Percentiles rank a stretch among this genome's conserved stretches.
Conservation (phyloP, 2,888 invertebrate genomes). For the Leptopterna dolabrata region DNA sequence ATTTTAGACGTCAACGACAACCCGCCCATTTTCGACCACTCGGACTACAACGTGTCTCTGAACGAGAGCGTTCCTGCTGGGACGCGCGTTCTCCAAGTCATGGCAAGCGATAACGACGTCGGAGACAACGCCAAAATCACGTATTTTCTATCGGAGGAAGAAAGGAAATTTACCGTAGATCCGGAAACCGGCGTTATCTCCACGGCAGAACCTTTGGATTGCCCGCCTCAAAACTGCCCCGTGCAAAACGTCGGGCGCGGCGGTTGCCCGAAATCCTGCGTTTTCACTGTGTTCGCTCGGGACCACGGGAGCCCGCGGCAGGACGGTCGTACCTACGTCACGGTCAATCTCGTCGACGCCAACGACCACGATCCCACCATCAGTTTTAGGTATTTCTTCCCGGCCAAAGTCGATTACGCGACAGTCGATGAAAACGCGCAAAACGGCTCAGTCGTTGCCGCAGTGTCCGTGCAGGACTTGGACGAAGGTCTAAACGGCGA, state of each 20-base stretch:
- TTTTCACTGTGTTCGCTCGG: conserved; percentile 91
- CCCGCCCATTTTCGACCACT: conserved; percentile 93
- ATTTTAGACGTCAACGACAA: conserved; percentile 94
- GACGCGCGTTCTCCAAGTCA: conserved; percentile 88
- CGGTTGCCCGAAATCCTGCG: conserved; percentile 90
- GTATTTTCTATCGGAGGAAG: conserved; percentile 87
- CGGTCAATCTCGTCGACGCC: conserved; percentile 90
- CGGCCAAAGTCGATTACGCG: conserved; percentile 83
- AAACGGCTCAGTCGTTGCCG: conserved; percentile 91
- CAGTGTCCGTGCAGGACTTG: conserved; percentile 89
- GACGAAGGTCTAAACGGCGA: conserved; percentile 94
- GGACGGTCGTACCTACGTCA: conserved; percentile 92
- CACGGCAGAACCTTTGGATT: conserved; percentile 80
- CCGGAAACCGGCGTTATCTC: conserved; percentile 91
- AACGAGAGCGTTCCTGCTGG: conserved; percentile 95
- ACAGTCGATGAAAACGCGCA: conserved; percentile 95
- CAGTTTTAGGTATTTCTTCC: conserved; percentile 83
- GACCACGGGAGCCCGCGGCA: conserved; percentile 93
- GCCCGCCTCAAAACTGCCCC: conserved; percentile 84
- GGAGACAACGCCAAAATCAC: conserved; percentile 94
- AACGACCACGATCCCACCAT: conserved; percentile 95
- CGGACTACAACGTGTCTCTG: conserved; percentile 90
- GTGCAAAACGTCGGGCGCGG: conserved; percentile 68
- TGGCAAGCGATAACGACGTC: conserved; percentile 91
- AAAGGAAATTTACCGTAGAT: conserved; percentile 91